phyloP scores from a whole-genome alignment of 2,888 invertebrate genomes.

The Myopa testacea region DNA sequence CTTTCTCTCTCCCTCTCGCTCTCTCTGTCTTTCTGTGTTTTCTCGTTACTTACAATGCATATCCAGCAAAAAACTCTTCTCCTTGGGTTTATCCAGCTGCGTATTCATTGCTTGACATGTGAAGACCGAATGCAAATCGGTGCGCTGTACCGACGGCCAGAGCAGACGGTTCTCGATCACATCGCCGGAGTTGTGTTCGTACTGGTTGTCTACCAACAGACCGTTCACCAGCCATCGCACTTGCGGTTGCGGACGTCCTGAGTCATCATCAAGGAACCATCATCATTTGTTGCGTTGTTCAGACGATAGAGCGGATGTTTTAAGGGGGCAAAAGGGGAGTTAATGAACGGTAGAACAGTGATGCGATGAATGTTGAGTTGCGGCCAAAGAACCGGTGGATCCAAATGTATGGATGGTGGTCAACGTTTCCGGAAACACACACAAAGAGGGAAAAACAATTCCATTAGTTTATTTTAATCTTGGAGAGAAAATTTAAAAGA shows the following conservation, averaged over 20 bases:
- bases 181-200: constrained; percentile 86
- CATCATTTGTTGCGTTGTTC: constrained; percentile 9
- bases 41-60: constrained; percentile 79
- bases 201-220: constrained; percentile 82
- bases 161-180: constrained; percentile 86
- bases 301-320: background rate
- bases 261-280: constrained; percentile 42
- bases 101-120: constrained; percentile 91
- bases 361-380: background rate
- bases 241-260: constrained; percentile 83
- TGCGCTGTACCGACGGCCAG: constrained; percentile 80
- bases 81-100: constrained; percentile 82
- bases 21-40: background rate
- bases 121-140: constrained; percentile 86
- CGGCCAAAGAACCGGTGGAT: background rate
- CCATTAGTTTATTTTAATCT: background rate
- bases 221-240: constrained; percentile 89
- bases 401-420: background rate
- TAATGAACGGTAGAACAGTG: background rate
- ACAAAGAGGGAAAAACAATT: background rate
- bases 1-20: too few relatives aligned
- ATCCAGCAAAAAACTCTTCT: constrained; percentile 80
- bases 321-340: background rate
- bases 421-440: background rate
- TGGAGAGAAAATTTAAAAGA: background rate